Evolutionary conservation across 2,797 vertebrate species (phyloP), one percentile per base, ranked within the genome.

Genomic region (Basileuterus tristriatus): DNA sequence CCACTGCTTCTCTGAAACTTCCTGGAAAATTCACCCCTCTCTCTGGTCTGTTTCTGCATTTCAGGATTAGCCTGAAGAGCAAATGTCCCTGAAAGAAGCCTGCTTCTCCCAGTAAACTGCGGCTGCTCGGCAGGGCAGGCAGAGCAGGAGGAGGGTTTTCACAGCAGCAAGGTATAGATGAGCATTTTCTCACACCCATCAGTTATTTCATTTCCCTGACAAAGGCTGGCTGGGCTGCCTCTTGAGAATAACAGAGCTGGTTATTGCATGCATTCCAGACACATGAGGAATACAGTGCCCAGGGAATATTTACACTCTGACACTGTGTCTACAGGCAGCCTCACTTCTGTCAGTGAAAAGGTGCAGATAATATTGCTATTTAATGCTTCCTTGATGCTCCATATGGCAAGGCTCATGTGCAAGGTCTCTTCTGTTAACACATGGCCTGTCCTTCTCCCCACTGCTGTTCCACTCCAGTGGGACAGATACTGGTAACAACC

Each of bases 211-310:
- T 56, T 71, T 93, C 82, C 69, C 62, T 87, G 19, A 79, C 68
- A 79, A 83, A 96, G 92, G 43, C 76, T 93, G 83, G 69, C 91
- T 87, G 14, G 81, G 36, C 91, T 84, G 83, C 71, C 74, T 76
- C 53, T 56, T 46, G 29, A 79, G 71, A 89, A 85, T 62, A 96
- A 88, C 62, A 78, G 83, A 91, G 47, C n/a, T 50, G 36, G 56
- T 87, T 95, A 81, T 64, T 81, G n/a, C 3, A 0, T 5, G 46
- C 47, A 63, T 79, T 80, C 87, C 82, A 70, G 60, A 65, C 1
- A 2, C 41, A 56, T 29, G 64, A 81, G 46, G 75, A 92, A 79
- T 39, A 75, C 1, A 10, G 29, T 8, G 8, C 6, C 34, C 44
- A 29, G 21, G 27, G 24, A 47, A 58, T 64, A 72, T 24, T 83